These are phyloP conservation scores for Phasia obesa DNA, from an alignment of 2,888 invertebrate species.

Conservation along the genomic window DNA sequence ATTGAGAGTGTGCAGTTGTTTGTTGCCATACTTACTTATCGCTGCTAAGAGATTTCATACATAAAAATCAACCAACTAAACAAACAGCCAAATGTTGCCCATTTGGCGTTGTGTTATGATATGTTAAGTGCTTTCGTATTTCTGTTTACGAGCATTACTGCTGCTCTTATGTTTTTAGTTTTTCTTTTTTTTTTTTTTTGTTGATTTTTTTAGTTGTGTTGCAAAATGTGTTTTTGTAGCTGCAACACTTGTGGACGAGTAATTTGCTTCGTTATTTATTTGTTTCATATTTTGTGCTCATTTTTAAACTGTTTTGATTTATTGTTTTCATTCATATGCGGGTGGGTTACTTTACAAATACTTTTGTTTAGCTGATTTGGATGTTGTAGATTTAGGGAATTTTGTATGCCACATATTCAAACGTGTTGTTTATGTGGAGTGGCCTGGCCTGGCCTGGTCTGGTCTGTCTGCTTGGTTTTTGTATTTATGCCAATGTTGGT, in stretches of 20 bases:
- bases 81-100: constrained; percentile 28
- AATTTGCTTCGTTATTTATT: constrained; percentile 70
- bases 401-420: constrained; percentile 5
- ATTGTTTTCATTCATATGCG: constrained; percentile 69
- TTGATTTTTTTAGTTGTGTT: constrained; percentile 6
- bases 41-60: constrained; percentile 48
- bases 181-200: constrained; percentile 4
- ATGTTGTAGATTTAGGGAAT: constrained; percentile 20
- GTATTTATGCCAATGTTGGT: constrained; percentile 27
- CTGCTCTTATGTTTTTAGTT: neutral
- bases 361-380: neutral
- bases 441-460: neutral
- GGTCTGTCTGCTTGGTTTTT: constrained; percentile 1
- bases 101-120: constrained; percentile 43
- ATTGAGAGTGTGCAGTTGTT: constrained; percentile 1
- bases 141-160: neutral
- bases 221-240: constrained; percentile 23
- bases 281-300: constrained; percentile 70
- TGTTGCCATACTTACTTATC: constrained; percentile 37
- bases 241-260: constrained; percentile 48
- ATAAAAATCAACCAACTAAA: neutral
- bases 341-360: constrained; percentile 59
- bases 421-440: constrained; percentile 9
- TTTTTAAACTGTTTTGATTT: constrained; percentile 69
- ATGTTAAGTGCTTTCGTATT: constrained; percentile 10